Evolutionary conservation across 2,113 vertebrate species (phyloP).

Genomic region (Acinonyx jubatus): DNA sequence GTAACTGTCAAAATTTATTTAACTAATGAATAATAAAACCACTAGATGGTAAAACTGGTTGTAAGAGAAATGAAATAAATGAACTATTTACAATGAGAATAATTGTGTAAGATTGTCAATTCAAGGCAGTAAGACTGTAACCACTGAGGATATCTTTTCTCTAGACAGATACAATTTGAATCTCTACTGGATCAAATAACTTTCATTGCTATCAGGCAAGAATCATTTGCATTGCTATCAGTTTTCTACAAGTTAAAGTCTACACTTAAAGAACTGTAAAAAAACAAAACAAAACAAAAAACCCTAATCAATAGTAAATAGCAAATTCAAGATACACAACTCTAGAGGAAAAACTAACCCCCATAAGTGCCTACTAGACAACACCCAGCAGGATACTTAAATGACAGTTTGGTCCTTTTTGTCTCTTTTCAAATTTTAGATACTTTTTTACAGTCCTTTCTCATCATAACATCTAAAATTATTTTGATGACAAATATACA

Average conservation of each 20-base stretch:
- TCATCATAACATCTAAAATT: background rate
- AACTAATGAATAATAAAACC: background rate
- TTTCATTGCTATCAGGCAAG: background rate
- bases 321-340: background rate
- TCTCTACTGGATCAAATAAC: background rate
- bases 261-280: background rate
- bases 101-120: background rate
- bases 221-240: background rate
- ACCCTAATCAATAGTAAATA: background rate
- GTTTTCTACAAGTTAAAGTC: background rate
- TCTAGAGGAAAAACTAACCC: background rate
- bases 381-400: background rate
- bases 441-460: background rate
- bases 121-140: background rate
- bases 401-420: background rate
- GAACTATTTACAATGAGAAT: background rate
- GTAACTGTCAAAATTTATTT: background rate
- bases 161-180: background rate
- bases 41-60: background rate
- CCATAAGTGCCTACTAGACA: background rate
- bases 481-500: slow-evolving; percentile 2
- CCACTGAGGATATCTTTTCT: background rate
- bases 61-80: background rate
- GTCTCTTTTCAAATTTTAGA: background rate
- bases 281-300: background rate